Conservation (phyloP, 2,113 vertebrate species). For the Kobus ellipsiprymnus region DNA sequence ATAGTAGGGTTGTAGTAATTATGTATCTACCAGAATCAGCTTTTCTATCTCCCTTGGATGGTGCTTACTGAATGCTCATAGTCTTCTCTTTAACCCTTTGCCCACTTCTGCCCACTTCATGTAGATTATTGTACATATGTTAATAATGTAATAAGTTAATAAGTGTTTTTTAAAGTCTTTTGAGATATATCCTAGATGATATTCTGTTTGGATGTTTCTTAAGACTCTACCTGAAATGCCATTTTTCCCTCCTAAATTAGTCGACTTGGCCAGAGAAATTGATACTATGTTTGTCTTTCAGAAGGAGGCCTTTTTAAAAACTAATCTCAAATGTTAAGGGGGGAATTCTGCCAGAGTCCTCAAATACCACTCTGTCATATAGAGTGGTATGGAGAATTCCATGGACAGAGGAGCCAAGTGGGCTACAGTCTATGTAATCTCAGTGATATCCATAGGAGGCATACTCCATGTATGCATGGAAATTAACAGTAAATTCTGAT, state of each 20-base stretch:
- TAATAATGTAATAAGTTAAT: not conserved
- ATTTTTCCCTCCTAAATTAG: not conserved
- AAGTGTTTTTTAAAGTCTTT: not conserved
- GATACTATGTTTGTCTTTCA: not conserved
- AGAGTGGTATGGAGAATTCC: not conserved
- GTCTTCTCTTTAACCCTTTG: not conserved
- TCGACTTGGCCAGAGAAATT: not conserved
- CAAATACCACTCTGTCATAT: not conserved
- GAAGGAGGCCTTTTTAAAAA: not conserved
- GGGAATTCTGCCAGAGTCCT: not conserved
- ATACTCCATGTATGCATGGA: not conserved
- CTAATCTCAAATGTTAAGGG: not conserved
- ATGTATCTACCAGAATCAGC: not conserved
- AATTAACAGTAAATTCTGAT: not conserved
- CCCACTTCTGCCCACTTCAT: not conserved
- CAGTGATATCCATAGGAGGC: not conserved
- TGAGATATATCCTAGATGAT: not conserved
- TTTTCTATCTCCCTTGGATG: not conserved
- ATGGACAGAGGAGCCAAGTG: not conserved
- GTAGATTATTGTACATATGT: not conserved
- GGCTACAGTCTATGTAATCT: not conserved
- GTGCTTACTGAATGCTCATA: not conserved
- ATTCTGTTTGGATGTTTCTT: not conserved
- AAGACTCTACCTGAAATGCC: not conserved
- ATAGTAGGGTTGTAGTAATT: not conserved